phyloP scores from a whole-genome alignment of 2,113 vertebrate species.

The Aplodontia rufa region DNA sequence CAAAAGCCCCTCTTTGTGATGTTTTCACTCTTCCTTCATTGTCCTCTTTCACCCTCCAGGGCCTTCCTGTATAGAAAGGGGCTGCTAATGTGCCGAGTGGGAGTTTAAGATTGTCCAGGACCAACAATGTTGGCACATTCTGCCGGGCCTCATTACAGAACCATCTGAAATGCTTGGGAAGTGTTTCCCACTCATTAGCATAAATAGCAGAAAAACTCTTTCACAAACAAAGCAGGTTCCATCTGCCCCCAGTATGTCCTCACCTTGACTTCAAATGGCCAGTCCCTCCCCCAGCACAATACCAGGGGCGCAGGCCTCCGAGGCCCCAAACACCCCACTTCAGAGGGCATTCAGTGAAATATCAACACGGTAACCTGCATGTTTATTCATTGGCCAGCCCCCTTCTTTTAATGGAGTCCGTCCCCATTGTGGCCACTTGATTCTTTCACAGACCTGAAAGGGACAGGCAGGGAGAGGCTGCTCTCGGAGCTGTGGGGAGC shows the following conservation, averaged over 20 bases:
- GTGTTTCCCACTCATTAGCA: slow-evolving; percentile 94
- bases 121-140: slow-evolving; percentile 96
- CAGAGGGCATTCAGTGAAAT: slow-evolving; percentile 89
- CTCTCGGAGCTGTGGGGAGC: slow-evolving; percentile 82
- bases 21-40: slow-evolving; percentile 93
- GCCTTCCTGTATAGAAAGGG: slow-evolving; percentile 94
- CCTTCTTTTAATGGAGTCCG: slow-evolving; percentile 88
- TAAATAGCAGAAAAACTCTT: slow-evolving; percentile 95
- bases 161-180: slow-evolving; percentile 91
- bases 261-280: slow-evolving; percentile 94
- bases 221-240: slow-evolving; percentile 96
- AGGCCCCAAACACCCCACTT: slow-evolving; percentile 89
- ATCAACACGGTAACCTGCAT: slow-evolving; percentile 86
- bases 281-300: slow-evolving; percentile 90
- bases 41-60: slow-evolving; percentile 89
- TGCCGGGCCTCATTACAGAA: slow-evolving; percentile 94
- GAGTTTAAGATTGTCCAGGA: slow-evolving; percentile 94
- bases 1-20: slow-evolving; percentile 94
- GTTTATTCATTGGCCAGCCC: slow-evolving; percentile 89
- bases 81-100: slow-evolving; percentile 97
- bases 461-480: slow-evolving; percentile 78
- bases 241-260: slow-evolving; percentile 94
- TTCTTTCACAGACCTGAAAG: slow-evolving; percentile 67
- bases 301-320: slow-evolving; percentile 88
- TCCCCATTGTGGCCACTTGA: slow-evolving; percentile 87